Evolutionary conservation across 2,888 invertebrate genomes (phyloP).

Genomic region (Pecten maximus): DNA sequence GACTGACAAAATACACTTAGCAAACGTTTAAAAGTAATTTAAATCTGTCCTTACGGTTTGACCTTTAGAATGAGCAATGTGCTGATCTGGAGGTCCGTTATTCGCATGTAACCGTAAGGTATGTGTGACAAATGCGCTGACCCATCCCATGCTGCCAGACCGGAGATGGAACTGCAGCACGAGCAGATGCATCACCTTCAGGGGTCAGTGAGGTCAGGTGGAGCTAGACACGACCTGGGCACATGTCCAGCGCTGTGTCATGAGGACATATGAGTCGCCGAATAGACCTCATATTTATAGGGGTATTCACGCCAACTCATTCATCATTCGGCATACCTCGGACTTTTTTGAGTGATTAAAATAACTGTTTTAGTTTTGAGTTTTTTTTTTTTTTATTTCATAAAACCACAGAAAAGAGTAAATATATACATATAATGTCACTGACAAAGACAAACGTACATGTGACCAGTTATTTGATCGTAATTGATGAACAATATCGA

Average conservation of each 20-base stretch:
- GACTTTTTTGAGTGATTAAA: no score
- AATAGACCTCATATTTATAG: neutral
- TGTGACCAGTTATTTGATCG: no score
- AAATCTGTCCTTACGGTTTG: no score
- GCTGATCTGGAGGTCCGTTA: neutral
- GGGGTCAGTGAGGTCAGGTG: neutral
- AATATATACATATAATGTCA: no score
- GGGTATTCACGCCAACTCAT: neutral
- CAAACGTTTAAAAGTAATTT: no score
- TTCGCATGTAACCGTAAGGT: neutral
- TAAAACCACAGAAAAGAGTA: no score
- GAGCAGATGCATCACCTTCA: neutral
- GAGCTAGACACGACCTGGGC: neutral
- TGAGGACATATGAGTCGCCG: neutral
- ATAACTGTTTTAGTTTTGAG: no score
- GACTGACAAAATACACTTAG: no score
- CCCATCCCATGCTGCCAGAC: neutral
- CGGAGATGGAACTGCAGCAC: neutral
- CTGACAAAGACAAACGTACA: no score
- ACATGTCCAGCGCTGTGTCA: neutral
- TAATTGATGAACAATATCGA: no score
- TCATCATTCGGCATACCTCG: neutral
- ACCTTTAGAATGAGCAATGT: no score
- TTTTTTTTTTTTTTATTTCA: no score
- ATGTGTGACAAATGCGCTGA: neutral